Evolutionary conservation across 2,888 invertebrate species (phyloP).

Genomic region (Eledone cirrhosa): DNA sequence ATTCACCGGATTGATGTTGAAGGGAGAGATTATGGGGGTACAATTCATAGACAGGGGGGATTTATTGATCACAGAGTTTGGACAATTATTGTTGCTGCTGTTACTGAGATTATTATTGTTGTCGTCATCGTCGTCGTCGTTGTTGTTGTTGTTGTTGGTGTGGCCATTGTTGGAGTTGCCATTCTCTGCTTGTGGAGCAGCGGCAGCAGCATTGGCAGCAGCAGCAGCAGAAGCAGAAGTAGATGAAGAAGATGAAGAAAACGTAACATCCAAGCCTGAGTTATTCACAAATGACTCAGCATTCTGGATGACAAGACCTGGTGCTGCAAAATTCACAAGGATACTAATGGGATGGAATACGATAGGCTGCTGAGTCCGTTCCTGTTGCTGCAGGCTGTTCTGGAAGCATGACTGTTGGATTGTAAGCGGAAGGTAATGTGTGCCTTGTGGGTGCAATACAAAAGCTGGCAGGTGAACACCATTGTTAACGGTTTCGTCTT

Average conservation of each 20-base stretch:
- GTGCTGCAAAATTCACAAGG: slow-evolving; percentile 59
- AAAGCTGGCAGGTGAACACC: slow-evolving; percentile 78
- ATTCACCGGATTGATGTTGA: not conserved
- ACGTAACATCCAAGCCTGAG: too few species aligned
- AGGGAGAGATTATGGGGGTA: too few species aligned
- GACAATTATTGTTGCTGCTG: not conserved
- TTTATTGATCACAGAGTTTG: not conserved
- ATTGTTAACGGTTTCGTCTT: slow-evolving; percentile 34
- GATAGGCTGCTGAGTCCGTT: slow-evolving; percentile 30
- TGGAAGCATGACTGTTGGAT: slow-evolving; percentile 51
- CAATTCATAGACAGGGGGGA: too few species aligned
- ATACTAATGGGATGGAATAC: slow-evolving; percentile 63
- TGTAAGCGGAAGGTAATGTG: slow-evolving; percentile 84
- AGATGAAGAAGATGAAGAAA: too few species aligned
- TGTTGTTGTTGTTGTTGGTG: not conserved
- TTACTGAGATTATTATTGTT: not conserved
- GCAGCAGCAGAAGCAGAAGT: too few species aligned
- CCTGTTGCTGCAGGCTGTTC: slow-evolving; percentile 64
- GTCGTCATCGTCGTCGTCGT: not conserved
- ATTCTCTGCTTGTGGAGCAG: too few species aligned
- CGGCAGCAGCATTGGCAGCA: too few species aligned
- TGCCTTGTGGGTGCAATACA: slow-evolving; percentile 86
- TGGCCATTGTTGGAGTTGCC: not conserved
- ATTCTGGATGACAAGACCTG: slow-evolving; percentile 31
- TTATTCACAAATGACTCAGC: slow-evolving; percentile 14